Percentiles rank a stretch among this genome's conserved stretches.
These are phyloP conservation scores for Leptinotarsa haldemani DNA, from an alignment of 2,888 invertebrate genomes.

Conservation along the genomic window DNA sequence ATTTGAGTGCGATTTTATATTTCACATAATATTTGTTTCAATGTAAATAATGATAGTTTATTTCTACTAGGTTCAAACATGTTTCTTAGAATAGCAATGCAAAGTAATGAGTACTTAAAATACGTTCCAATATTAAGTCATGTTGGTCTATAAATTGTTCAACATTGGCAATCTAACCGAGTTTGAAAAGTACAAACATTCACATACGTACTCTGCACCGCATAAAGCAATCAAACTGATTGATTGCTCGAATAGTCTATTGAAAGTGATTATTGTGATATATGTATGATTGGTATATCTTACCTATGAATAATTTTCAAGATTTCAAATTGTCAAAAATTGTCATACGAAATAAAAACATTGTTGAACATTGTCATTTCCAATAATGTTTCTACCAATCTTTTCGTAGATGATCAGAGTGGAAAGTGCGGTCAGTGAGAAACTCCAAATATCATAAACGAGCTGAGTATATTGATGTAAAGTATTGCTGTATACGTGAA, in stretches of 20 bases:
- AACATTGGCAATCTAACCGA: not conserved
- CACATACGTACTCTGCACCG: not conserved
- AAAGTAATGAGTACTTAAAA: not conserved
- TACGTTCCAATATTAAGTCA: not conserved
- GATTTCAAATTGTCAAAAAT: not conserved
- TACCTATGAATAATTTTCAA: not conserved
- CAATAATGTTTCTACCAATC: too few relatives aligned
- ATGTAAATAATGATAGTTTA: not conserved
- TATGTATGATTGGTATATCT: not conserved
- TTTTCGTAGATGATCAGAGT: too few relatives aligned
- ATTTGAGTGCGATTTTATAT: too few relatives aligned
- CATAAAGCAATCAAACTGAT: conserved; percentile 7
- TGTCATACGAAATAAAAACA: too few relatives aligned
- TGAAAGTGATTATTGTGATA: not conserved
- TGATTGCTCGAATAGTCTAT: not conserved
- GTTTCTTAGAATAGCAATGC: not conserved
- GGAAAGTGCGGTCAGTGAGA: too few relatives aligned
- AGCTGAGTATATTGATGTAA: too few relatives aligned
- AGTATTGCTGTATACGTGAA: too few relatives aligned
- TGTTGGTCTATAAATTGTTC: not conserved
- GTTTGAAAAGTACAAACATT: conserved; percentile 1
- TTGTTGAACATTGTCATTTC: too few relatives aligned
- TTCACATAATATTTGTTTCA: not conserved
- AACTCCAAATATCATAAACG: too few relatives aligned
- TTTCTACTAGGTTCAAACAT: too few relatives aligned